Percentiles rank a stretch among this genome's conserved stretches.
phyloP scores from a whole-genome alignment of 2,888 invertebrate species.

The Oxystoma pomonae region DNA sequence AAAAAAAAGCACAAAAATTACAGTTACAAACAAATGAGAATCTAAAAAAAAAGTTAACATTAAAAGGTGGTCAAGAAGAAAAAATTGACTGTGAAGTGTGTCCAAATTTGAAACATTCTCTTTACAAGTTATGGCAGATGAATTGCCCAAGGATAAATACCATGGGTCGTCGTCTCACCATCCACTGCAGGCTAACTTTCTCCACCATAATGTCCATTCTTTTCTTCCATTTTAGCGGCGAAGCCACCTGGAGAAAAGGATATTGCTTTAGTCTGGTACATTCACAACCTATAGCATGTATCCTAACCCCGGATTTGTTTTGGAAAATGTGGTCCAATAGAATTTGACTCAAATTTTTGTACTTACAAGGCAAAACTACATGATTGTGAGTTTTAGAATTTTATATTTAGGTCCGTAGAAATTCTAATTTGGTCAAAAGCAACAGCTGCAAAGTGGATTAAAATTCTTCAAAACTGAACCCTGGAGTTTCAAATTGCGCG shows the following conservation, averaged over 20 bases:
- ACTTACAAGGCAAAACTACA: constrained; percentile 10
- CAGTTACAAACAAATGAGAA: constrained; percentile 25
- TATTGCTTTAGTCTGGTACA: constrained; percentile 49
- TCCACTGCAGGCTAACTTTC: constrained; percentile 30
- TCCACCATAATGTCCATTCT: constrained; percentile 17
- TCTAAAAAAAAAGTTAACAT: constrained; percentile 29
- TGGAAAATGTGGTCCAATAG: constrained; percentile 11
- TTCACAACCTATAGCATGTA: constrained; percentile 46
- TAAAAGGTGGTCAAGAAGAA: constrained; percentile 21
- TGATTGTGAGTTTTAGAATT: neutral
- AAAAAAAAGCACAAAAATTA: constrained; percentile 20
- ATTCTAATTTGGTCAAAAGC: constrained; percentile 15
- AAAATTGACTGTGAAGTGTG: constrained; percentile 8
- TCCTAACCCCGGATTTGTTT: constrained; percentile 44
- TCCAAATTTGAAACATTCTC: neutral
- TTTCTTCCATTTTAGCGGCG: constrained; percentile 43
- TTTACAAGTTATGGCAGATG: constrained; percentile 36
- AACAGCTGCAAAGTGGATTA: constrained; percentile 13
- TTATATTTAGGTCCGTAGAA: constrained; percentile 14
- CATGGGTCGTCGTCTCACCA: constrained; percentile 45
- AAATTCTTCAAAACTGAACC: constrained; percentile 6
- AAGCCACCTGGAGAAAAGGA: constrained; percentile 54
- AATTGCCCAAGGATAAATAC: constrained; percentile 55
- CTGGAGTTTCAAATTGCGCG: constrained; percentile 37
- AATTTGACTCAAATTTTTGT: constrained; percentile 12